A percentile compares a stretch with the other conserved stretches of the same genome.
Evolutionary conservation across 23 tunicate species (phyloP).

Genomic region (Diplosoma virens): DNA sequence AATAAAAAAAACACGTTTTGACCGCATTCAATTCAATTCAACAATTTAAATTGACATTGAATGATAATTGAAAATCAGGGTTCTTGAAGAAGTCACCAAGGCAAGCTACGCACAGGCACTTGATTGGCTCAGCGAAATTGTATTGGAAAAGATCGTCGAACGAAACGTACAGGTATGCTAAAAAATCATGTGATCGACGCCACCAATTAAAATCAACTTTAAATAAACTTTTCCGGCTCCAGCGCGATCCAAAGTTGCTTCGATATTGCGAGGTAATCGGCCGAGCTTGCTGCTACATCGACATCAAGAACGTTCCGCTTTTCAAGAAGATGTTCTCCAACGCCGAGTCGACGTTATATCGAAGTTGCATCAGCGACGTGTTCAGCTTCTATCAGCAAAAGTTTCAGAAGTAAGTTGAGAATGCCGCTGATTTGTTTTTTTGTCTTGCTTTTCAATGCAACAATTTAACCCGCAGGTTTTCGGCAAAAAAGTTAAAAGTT

Average conservation of each 20-base stretch:
- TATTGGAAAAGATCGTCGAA: conserved; percentile 2
- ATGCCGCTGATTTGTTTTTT: neutral
- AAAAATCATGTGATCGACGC: neutral
- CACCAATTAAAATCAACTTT: too few species aligned
- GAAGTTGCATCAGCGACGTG: neutral
- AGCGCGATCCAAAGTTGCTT: neutral
- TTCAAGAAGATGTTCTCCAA: conserved; percentile 14
- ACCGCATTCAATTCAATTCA: too few species aligned
- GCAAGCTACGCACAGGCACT: neutral
- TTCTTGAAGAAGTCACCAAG: too few species aligned
- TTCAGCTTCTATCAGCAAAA: conserved; percentile 8
- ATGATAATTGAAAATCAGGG: too few species aligned
- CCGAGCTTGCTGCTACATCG: conserved; percentile 10
- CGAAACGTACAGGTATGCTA: neutral
- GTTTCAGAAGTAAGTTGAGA: conserved; percentile 3
- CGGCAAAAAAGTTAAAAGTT: too few species aligned
- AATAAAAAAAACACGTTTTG: too few species aligned
- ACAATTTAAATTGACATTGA: too few species aligned
- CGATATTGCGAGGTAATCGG: conserved; percentile 32
- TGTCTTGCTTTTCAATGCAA: neutral
- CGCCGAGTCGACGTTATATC: neutral
- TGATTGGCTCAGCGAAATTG: neutral
- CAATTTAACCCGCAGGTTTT: too few species aligned
- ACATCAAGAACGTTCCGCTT: neutral
- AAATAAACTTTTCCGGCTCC: neutral